Evolutionary conservation across 2,113 vertebrate species (phyloP), one percentile per base, ranked within the genome.

Genomic region (Fulica atra): DNA sequence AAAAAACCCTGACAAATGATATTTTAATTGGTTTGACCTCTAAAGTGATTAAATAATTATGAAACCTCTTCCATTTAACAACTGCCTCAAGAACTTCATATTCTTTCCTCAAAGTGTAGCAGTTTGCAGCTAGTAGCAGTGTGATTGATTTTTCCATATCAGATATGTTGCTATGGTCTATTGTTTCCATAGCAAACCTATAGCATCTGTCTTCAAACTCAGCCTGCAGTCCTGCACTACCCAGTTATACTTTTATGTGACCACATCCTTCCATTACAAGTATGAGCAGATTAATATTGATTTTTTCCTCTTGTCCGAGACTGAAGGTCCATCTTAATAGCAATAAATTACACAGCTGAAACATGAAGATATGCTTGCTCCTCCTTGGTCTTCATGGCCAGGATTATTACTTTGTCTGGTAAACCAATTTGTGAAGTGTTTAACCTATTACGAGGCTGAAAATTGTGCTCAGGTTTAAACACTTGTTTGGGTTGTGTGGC

Each of bases 251-350:
- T 97, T 97, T 96, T 96, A 97, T 97, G 96, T 56, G 95, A 96
- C 96, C 95, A 96, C 94, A 97, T 98, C 96, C 95, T 97, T 97
- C 97, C 89, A 97, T 98, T 98, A 97, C 90, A 97, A 98, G 92
- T 97, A 94, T 95, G 95, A 98, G 92, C 98, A 96, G 95, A 98
- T 98, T 98, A 98, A 98, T 97, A 98, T 98, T 97, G 98, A 98
- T 98, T 98, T 97, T 91, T 66, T 20, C 7, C 70, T 92, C 86
- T 95, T 97, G 73, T 96, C 93, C 78, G 94, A 95, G 97, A 95
- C 81, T 76, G 92, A 93, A 97, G 65, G 92, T 97, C 95, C 92
- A 51, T 96, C 71, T 97, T 96, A 97, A 96, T 73, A 94, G 77
- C 82, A 97, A 96, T 97, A 97, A 97, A 98, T 97, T 93, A 96